These are phyloP conservation scores for Tinea trinotella DNA, from an alignment of 2,888 invertebrate species.

Conservation along the genomic window DNA sequence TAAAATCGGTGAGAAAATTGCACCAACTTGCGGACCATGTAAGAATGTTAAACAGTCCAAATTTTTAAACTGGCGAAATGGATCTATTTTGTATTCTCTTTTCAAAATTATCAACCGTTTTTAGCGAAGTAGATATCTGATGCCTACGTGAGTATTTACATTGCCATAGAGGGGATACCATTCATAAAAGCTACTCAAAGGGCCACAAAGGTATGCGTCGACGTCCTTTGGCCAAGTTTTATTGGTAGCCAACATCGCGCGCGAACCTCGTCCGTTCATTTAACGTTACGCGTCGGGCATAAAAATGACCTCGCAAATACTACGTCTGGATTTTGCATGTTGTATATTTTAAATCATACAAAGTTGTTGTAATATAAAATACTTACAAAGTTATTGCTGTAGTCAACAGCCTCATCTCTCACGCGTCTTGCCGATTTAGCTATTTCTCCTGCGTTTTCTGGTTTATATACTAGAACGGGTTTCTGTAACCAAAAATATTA, in stretches of 20 bases:
- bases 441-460: constrained; percentile 37
- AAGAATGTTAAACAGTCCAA: constrained; percentile 8
- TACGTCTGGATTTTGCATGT: constrained; percentile 31
- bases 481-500: constrained; percentile 39
- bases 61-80: background rate
- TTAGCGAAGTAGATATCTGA: background rate
- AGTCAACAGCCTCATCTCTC: constrained; percentile 36
- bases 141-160: constrained; percentile 1
- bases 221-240: constrained; percentile 45
- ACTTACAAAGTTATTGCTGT: constrained; percentile 59
- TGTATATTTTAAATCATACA: background rate
- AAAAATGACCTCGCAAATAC: constrained; percentile 51
- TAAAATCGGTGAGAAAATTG: constrained; percentile 48
- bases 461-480: constrained; percentile 33
- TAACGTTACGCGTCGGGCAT: constrained; percentile 64
- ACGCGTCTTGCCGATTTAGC: constrained; percentile 45
- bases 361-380: constrained; percentile 23
- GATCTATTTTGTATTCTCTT: background rate
- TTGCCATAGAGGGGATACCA: constrained; percentile 23
- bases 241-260: constrained; percentile 44
- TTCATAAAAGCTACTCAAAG: constrained; percentile 29
- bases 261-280: constrained; percentile 66
- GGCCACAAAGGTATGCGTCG: constrained; percentile 27
- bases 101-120: background rate
- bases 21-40: constrained; percentile 28